A percentile compares a stretch with the other conserved stretches of the same genome.
Conservation (phyloP, 2,113 vertebrate genomes). For the Upupa epops region DNA sequence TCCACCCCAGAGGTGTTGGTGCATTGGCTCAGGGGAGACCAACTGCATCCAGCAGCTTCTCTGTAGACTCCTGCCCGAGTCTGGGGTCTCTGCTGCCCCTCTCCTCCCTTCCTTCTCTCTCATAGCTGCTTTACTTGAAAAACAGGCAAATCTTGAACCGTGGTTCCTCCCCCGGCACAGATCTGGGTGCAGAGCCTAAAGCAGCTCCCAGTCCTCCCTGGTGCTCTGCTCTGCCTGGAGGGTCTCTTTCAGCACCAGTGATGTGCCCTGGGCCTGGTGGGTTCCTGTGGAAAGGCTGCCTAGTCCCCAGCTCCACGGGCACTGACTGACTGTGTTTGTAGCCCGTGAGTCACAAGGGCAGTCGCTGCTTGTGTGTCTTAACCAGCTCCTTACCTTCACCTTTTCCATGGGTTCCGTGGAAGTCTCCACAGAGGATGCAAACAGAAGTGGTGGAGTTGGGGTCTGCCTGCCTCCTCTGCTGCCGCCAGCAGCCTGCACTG, state of each 20-base stretch:
- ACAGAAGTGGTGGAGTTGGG: background rate
- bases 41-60: background rate
- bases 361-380: background rate
- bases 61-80: background rate
- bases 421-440: background rate
- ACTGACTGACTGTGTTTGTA: fast-evolving
- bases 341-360: background rate
- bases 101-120: background rate
- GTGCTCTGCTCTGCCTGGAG: background rate
- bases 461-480: background rate
- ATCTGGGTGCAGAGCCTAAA: background rate
- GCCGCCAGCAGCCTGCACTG: background rate
- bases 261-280: background rate
- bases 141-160: background rate
- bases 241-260: background rate
- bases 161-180: background rate
- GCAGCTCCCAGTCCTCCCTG: background rate
- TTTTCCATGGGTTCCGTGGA: fast-evolving
- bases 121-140: background rate
- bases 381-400: background rate
- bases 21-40: background rate
- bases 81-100: background rate
- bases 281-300: background rate
- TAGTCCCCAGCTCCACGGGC: background rate
- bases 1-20: fast-evolving